Conservation (phyloP, 2,797 vertebrate genomes). For the Syngnathus rostellatus region DNA sequence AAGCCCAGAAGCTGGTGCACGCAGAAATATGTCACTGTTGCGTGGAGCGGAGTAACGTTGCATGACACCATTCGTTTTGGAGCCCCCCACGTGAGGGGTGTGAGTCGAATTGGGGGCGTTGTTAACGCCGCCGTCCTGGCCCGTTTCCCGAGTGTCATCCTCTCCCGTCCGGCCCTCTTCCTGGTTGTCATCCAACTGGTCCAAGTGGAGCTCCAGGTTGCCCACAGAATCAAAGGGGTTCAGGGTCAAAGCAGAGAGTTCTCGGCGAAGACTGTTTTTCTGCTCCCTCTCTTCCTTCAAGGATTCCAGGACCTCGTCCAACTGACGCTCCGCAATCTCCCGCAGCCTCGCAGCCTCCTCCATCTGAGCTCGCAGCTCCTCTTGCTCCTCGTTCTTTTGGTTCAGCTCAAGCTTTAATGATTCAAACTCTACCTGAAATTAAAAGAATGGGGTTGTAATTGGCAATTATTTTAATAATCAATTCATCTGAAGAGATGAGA, state of each 20-base stretch:
- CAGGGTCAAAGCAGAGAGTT: conserved; percentile 67
- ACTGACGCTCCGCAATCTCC: conserved; percentile 74
- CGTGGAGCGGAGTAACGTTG: conserved; percentile 68
- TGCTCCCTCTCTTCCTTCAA: conserved; percentile 81
- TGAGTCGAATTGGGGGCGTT: conserved; percentile 54
- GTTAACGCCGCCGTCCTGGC: conserved; percentile 65
- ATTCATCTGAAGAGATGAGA: too few relatives aligned
- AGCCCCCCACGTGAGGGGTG: conserved; percentile 53
- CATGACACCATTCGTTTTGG: conserved; percentile 62
- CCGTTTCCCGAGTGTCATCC: conserved; percentile 54
- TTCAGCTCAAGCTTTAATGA: conserved; percentile 75
- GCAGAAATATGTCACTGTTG: conserved; percentile 63
- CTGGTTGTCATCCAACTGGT: conserved; percentile 67
- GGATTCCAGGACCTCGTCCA: conserved; percentile 79
- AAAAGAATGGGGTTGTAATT: not conserved
- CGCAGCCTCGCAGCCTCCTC: conserved; percentile 70
- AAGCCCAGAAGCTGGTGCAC: conserved; percentile 64
- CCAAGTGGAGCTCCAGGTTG: conserved; percentile 72
- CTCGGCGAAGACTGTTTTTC: conserved; percentile 74
- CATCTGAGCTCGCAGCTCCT: conserved; percentile 66
- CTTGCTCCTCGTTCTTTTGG: conserved; percentile 75
- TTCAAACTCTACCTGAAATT: conserved; percentile 78
- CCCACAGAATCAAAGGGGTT: conserved; percentile 70
- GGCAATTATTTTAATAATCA: too few relatives aligned
- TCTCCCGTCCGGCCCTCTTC: conserved; percentile 51